Base-by-base conservation (phyloP, 2,888 invertebrate species). In the Machimus rusticus region DNA sequence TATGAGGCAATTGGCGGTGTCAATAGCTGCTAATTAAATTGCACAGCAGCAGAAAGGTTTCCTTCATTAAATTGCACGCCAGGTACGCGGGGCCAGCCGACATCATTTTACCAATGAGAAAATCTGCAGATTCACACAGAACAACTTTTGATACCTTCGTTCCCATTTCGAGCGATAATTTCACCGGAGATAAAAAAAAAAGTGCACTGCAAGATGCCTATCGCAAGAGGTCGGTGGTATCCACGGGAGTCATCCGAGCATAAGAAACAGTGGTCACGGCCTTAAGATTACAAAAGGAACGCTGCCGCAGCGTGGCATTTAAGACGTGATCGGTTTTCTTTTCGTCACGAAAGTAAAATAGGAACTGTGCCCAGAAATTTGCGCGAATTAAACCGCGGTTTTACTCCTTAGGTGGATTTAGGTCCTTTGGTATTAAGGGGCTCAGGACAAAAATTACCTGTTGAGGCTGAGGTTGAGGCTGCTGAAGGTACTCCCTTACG, bases 401-500 rank as follows among this genome's bases (percentile, higher is more conserved):
- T 34, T 2, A 37, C 8, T 37, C 76, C n/a, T 6, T 16, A 16
- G 39, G 37, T n/a, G 34, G 16, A 1, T 5, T 9, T 6, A 76
- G 4, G 16, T 37, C 76, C 34, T 39, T 76, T 34, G 19, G 76
- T 37, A 43, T 43, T 43, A 37, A n/a, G n/a, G 19, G 37, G 9
- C 5, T 76, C 12, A 31, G 28, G 31, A 79, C 82, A n/a, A 79
- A 81, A 89, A 90, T 89, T 90, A 92, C 92, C 91, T 92, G 92
- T 87, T 92, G 91, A 87, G 89, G 89, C 87, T 90, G 90, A 14
- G 89, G 89, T 77, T 88, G 90, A 14, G 89, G 89, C 74, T 88
- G 89, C 88, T 92, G 92, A 88, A 90, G 88, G 89, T 92, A 92
- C 86, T 93, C 92, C 84, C 93, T 90, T n/a, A 92, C 91, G 5